Conservation (phyloP, 2,797 vertebrate species). For the Apogon hyalosoma region DNA sequence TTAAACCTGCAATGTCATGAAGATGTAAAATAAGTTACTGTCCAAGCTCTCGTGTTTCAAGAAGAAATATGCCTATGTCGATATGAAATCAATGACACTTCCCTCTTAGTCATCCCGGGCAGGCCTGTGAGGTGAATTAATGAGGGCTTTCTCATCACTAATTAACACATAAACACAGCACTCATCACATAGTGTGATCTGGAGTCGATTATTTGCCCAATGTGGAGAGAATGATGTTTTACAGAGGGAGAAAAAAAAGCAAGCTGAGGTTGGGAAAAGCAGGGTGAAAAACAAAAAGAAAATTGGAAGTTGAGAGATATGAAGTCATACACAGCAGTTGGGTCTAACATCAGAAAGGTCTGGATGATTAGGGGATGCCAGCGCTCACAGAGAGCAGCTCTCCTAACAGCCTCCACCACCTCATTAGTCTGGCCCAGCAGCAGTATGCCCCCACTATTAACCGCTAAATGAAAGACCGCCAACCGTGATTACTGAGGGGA, state of each 20-base stretch:
- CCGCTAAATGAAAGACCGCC: conserved; percentile 77
- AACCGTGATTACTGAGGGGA: conserved; percentile 74
- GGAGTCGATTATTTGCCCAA: conserved; percentile 24
- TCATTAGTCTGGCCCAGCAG: conserved; percentile 77
- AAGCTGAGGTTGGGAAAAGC: conserved; percentile 1
- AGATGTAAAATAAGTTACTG: conserved; percentile 39
- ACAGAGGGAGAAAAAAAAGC: background rate
- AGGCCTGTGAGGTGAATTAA: conserved; percentile 43
- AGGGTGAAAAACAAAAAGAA: background rate
- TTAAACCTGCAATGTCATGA: conserved; percentile 42
- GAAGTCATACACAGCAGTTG: conserved; percentile 34
- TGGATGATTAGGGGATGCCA: conserved; percentile 66
- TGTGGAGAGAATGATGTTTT: conserved; percentile 16
- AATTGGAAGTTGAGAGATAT: conserved; percentile 28
- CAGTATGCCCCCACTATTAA: conserved; percentile 72
- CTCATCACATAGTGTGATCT: conserved; percentile 22
- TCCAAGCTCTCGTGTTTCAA: conserved; percentile 26
- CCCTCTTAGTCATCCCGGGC: conserved; percentile 27
- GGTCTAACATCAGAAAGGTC: conserved; percentile 62
- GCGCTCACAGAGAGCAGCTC: conserved; percentile 57
- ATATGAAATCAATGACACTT: conserved; percentile 56
- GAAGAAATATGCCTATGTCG: conserved; percentile 43
- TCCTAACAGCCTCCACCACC: conserved; percentile 67
- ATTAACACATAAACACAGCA: conserved; percentile 67
- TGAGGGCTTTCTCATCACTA: conserved; percentile 54